Conservation (phyloP, 2,888 invertebrate genomes). For the Ichneumoninae sp. region DNA sequence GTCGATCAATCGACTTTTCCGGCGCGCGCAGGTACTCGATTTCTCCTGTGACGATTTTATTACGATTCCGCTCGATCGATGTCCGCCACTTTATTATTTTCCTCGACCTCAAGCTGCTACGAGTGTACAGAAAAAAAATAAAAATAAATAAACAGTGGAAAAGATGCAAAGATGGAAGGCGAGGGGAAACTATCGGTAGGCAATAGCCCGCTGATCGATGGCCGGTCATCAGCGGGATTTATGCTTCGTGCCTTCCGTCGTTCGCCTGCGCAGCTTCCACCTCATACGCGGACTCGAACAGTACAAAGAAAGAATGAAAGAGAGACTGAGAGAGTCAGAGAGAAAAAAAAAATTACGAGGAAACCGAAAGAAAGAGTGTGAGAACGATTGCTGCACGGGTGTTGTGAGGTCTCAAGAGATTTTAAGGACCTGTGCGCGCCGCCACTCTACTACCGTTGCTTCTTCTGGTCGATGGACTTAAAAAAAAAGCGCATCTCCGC, state of each 20-base stretch:
- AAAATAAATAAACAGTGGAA: conserved; percentile 9
- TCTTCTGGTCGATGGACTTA: conserved; percentile 36
- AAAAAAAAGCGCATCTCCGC: conserved; percentile 26
- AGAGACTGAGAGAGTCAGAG: not conserved
- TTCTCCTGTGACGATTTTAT: conserved; percentile 9
- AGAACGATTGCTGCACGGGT: conserved; percentile 53
- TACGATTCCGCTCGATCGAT: conserved; percentile 13
- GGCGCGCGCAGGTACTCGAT: not conserved
- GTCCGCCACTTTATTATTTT: not conserved
- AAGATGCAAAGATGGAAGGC: conserved; percentile 57
- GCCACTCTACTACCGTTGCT: conserved; percentile 61
- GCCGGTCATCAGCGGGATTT: conserved; percentile 80
- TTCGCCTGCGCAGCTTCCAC: conserved; percentile 53
- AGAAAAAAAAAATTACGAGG: conserved; percentile 10
- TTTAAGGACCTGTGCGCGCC: conserved; percentile 60
- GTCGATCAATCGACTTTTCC: conserved; percentile 33
- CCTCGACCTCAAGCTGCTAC: conserved; percentile 65
- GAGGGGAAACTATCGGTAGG: conserved; percentile 76
- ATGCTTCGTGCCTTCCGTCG: conserved; percentile 77
- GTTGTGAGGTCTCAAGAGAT: conserved; percentile 37
- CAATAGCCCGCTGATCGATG: conserved; percentile 77
- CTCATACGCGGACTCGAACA: conserved; percentile 43
- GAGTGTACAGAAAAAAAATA: conserved; percentile 78
- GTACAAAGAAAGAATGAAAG: conserved; percentile 73
- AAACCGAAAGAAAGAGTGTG: conserved; percentile 53